Evolutionary conservation across 2,113 vertebrate genomes (phyloP), one percentile per base, ranked within the genome.

Genomic region (Rhabdomys dilectus): DNA sequence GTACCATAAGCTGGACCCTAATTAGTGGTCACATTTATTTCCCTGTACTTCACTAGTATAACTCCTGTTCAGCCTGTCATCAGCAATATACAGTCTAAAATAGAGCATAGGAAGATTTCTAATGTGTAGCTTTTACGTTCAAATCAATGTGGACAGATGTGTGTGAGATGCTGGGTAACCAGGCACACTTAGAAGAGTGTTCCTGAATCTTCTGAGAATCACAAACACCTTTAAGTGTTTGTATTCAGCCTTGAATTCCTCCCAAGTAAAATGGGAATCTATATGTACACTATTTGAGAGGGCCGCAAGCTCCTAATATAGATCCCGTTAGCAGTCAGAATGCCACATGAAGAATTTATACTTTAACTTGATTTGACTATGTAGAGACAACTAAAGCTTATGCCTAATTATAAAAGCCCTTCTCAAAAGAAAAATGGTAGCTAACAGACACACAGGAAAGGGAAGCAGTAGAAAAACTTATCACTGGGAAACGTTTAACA

Each of bases 1-100:
- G 78, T 45, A 84, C 53, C 87, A 62, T 72, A 88, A 92, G 62
- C 51, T 19, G 22, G 72, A 80, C 90, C 48, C 56, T 68, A 91
- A 97, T 96, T 95, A 94, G 70, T 73, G 76, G 34, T n/a, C 77
- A 34, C 24, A 89, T 81, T 92, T 89, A 60, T 95, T 96, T 89
- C 17, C 68, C 21, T 95, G 89, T 19, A 48, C 17, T 73, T 89
- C 91, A 45, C 19, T 45, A 53, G 84, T 70, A 9, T 42, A 88
- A 76, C 53, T 97, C 66, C 13, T 89, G 34, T 77, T 86, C 90
- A 42, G 34, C n/a, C 68, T 93, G 78, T 94, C 80, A 95, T 68
- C 62, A 93, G 51, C 31, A 96, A 97, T 91, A 91, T 4, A n/a
- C 72, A 85, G 51, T 91, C 62, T 80, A 70, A 96, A 96, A 78